Evolutionary conservation across 37 sponge, comb jelly and placozoan species (phyloP).

Genomic region (Crambe crambe): DNA sequence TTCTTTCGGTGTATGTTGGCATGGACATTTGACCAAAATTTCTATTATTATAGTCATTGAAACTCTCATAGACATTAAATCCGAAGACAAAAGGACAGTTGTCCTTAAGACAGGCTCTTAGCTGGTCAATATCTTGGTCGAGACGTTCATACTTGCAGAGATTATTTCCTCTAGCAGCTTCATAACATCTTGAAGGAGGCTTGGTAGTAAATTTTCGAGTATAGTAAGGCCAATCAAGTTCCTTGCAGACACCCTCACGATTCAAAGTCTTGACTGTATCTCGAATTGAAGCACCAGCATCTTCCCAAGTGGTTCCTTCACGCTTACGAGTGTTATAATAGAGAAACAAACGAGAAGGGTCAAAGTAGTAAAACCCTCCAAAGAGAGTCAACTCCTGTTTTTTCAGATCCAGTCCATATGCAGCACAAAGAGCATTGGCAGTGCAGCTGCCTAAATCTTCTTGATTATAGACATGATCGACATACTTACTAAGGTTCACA

Average conservation of each 20-base stretch:
- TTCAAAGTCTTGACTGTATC: background rate
- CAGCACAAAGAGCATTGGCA: slow-evolving; percentile 11
- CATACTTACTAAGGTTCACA: slow-evolving; percentile 7
- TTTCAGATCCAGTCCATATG: background rate
- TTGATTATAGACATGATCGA: slow-evolving; percentile 3
- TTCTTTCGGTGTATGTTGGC: slow-evolving; percentile 4
- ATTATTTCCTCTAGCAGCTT: background rate
- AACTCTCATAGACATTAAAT: background rate
- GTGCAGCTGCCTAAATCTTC: slow-evolving; percentile 8
- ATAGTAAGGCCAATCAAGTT: slow-evolving; percentile 5
- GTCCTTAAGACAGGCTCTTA: slow-evolving; percentile 3
- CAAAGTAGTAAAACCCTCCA: background rate
- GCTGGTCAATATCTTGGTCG: slow-evolving; percentile 4
- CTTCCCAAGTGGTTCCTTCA: background rate
- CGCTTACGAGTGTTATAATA: slow-evolving; percentile 6
- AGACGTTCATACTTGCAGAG: slow-evolving; percentile 7
- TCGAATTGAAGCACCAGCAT: slow-evolving; percentile 10
- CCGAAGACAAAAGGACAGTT: slow-evolving; percentile 5
- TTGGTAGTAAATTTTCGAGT: background rate
- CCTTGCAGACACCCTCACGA: slow-evolving; percentile 8
- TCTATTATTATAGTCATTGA: background rate
- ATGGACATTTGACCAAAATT: slow-evolving; percentile 8
- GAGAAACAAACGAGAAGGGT: slow-evolving; percentile 27
- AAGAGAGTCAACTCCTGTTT: background rate
- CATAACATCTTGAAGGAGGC: background rate